Percentiles rank a stretch among this genome's conserved stretches.
phyloP scores from a whole-genome alignment of 2,113 vertebrate genomes.

The Zonotrichia leucophrys region DNA sequence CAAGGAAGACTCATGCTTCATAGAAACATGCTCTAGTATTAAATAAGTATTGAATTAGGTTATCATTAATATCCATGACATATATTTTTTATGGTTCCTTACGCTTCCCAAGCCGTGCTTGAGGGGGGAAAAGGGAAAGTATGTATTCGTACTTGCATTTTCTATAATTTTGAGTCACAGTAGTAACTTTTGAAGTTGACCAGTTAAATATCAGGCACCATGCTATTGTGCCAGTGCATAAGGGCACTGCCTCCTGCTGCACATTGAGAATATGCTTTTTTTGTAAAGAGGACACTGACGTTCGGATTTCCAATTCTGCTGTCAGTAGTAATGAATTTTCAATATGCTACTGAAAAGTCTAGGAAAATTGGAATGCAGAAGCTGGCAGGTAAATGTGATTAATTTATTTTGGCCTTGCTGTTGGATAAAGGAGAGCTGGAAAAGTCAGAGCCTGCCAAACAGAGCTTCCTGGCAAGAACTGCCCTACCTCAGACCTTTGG shows the following conservation, averaged over 20 bases:
- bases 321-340: constrained; percentile 30
- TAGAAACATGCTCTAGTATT: background rate
- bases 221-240: background rate
- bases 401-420: constrained; percentile 18
- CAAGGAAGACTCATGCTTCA: background rate
- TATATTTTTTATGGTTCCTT: background rate
- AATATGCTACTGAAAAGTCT: background rate
- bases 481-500: constrained; percentile 13
- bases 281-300: fast-evolving
- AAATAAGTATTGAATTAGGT: background rate
- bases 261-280: background rate
- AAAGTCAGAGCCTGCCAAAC: background rate
- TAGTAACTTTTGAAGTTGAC: background rate
- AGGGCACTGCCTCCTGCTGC: background rate
- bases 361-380: constrained; percentile 53
- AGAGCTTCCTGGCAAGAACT: constrained; percentile 20
- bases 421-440: constrained; percentile 9
- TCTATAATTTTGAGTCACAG: background rate
- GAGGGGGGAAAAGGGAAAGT: no score
- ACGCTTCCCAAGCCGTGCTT: fast-evolving
- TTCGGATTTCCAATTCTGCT: background rate
- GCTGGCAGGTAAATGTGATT: constrained; percentile 16
- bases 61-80: background rate
- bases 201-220: background rate
- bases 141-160: background rate